These are phyloP conservation scores for Sphaerophoria taeniata DNA, from an alignment of 2,888 invertebrate species.

Conservation along the genomic window DNA sequence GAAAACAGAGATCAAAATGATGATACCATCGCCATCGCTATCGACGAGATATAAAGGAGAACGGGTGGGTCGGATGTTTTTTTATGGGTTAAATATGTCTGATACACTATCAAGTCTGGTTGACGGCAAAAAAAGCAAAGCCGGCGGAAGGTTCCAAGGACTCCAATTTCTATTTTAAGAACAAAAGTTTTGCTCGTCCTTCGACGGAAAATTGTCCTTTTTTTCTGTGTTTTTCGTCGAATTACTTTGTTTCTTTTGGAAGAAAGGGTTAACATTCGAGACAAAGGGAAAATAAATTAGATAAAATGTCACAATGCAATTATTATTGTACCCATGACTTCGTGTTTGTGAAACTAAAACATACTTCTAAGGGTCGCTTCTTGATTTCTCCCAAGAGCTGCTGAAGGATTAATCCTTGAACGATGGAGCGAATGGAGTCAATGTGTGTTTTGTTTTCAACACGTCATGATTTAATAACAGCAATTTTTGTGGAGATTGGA, in stretches of 20 bases:
- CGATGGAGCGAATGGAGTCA: neutral
- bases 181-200: constrained; percentile 21
- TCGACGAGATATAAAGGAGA: neutral
- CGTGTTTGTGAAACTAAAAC: constrained; percentile 16
- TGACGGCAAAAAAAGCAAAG: no score
- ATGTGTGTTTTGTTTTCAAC: neutral
- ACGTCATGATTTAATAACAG: no score
- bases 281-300: constrained; percentile 57
- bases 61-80: neutral
- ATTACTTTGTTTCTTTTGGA: neutral
- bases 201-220: constrained; percentile 36
- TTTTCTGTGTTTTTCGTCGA: constrained; percentile 16
- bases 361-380: constrained; percentile 6
- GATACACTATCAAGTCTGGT: constrained; percentile 47
- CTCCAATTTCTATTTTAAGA: no score
- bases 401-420: constrained; percentile 1
- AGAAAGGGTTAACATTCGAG: constrained; percentile 19
- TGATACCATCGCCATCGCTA: constrained; percentile 16
- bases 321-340: constrained; percentile 36
- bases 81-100: constrained; percentile 38
- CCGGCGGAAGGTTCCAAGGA: constrained; percentile 7
- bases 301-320: constrained; percentile 56
- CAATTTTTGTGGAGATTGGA: no score
- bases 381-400: neutral
- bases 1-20: constrained; percentile 62